Conservation (phyloP, 2,888 invertebrate species). For the Abrostola tripartita region DNA sequence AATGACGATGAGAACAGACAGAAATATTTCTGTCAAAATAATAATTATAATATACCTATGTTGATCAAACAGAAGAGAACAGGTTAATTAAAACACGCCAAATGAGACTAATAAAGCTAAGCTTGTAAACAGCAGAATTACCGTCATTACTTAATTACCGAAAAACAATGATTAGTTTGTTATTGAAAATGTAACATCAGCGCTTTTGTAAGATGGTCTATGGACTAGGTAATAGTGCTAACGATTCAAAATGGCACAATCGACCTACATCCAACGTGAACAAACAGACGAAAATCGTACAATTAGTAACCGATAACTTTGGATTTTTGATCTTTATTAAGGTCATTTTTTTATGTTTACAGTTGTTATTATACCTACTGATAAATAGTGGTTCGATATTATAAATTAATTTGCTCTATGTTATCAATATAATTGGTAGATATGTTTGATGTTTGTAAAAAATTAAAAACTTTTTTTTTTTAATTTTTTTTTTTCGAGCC, state of each 20-base stretch:
- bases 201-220: constrained; percentile 14
- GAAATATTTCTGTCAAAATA: no score
- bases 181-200: constrained; percentile 30
- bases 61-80: no score
- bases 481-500: no score
- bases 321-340: no score
- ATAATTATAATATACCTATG: no score
- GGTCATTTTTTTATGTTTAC: not conserved
- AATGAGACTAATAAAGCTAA: no score
- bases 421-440: not conserved
- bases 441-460: no score
- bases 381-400: not conserved
- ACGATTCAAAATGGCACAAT: constrained; percentile 41
- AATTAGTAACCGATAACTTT: constrained; percentile 14
- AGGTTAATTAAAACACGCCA: no score
- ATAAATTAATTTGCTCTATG: not conserved
- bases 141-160: no score
- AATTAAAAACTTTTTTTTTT: no score
- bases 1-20: no score
- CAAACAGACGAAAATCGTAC: constrained; percentile 10
- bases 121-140: no score
- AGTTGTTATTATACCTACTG: not conserved
- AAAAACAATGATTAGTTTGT: constrained; percentile 17
- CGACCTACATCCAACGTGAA: constrained; percentile 33
- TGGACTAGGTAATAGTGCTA: constrained; percentile 36